Evolutionary conservation across 2,888 invertebrate genomes (phyloP), one percentile per base, ranked within the genome.

Genomic region (Sarcophaga rosellei): DNA sequence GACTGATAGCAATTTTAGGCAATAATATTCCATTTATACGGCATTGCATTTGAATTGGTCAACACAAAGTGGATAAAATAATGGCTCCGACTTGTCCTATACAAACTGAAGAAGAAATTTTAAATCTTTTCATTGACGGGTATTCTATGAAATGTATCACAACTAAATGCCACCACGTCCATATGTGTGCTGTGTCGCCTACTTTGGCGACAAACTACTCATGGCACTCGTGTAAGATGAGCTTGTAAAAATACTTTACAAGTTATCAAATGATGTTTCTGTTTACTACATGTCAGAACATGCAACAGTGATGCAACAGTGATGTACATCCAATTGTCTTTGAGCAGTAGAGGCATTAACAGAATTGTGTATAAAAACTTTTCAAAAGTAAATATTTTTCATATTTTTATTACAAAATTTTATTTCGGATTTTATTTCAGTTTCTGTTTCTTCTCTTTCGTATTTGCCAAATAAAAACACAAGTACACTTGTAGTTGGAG

Each of bases 401-500:
- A 15, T 53, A 12, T 53, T 53, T 12, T 53, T 53, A 53, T 53
- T 53, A 53, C 4, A 53, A 53, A 15, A 53, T 53, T 53, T 53
- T 53, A 53, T 17, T 53, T 15, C 17, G 15, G 53, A 53, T 15
- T 53, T 12, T 15, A 53, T 53, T 35, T 35, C 15, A 4, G 47
- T 47, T 47, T 47, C 15, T 47, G 53, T 53, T 53, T 4, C 4
- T 53, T 1, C 17, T 53, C 5, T 15, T 53, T 53, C 17, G 53
- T 53, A 35, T 65, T 17, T 65, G 17, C 8, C 35, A 35, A 15
- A 65, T 25, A 65, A 15, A 21, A 65, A 35, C 25, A 65, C 23
- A 35, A 35, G 17, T 17, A 15, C 17, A 53, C 53, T 17, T 53
- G 53, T 72, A 21, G 59, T 86, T n/a, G 66, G n/a, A n/a, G n/a